Conservation (phyloP, 53 echinoderm and acorn worm species). For the Luidia sarsii region DNA sequence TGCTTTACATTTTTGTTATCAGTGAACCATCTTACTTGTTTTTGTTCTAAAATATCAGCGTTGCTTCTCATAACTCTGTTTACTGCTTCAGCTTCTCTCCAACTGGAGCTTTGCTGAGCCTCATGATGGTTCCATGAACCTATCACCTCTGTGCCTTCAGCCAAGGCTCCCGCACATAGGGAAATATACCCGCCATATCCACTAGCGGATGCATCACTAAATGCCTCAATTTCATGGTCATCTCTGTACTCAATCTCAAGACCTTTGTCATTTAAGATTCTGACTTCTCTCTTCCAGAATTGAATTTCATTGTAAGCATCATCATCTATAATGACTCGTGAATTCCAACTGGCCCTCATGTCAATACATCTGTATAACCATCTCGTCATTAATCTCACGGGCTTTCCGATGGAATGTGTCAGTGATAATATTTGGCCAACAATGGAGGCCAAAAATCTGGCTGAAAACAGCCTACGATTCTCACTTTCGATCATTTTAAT, state of each 20-base stretch:
- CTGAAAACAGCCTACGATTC: not conserved
- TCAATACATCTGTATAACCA: constrained; percentile 2
- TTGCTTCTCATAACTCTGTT: constrained; percentile 9
- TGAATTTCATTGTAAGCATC: not conserved
- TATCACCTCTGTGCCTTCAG: constrained; percentile 6
- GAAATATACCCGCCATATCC: constrained; percentile 13
- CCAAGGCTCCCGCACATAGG: constrained; percentile 20
- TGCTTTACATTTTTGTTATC: constrained; percentile 5
- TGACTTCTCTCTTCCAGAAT: not conserved
- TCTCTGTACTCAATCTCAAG: not conserved
- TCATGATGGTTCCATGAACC: constrained; percentile 20
- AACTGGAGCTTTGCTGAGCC: constrained; percentile 37
- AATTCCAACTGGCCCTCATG: constrained; percentile 3
- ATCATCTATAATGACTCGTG: not conserved
- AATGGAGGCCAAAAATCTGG: not conserved
- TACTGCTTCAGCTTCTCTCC: constrained; percentile 22
- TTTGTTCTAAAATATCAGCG: not conserved
- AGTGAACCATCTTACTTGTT: not conserved
- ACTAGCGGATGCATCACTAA: constrained; percentile 7
- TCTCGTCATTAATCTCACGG: constrained; percentile 3
- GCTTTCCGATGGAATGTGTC: not conserved
- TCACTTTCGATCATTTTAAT: not conserved
- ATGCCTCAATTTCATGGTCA: not conserved
- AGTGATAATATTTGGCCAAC: constrained; percentile 9
- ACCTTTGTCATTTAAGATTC: constrained; percentile 1